These are phyloP conservation scores for Macrocentrus cingulum DNA, from an alignment of 1,140 invertebrate genomes.

Conservation along the genomic window DNA sequence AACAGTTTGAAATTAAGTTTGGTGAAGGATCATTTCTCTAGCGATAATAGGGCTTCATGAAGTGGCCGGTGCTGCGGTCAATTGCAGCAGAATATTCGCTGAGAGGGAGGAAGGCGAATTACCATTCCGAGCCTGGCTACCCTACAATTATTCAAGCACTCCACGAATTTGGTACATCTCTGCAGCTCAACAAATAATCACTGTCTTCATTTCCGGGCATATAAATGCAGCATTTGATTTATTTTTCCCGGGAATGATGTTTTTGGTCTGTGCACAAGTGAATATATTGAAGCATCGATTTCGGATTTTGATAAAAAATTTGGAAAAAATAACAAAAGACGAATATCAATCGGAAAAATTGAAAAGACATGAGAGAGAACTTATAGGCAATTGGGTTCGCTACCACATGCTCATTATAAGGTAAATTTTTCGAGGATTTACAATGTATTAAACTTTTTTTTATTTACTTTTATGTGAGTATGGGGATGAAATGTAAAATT, in stretches of 20 bases:
- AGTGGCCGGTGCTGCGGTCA: no score
- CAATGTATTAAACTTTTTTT: no score
- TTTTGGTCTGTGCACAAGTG: constrained; percentile 2
- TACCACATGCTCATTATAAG: constrained; percentile 1
- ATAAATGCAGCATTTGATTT: not conserved
- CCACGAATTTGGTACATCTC: not conserved
- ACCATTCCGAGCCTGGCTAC: not conserved
- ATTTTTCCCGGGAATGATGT: constrained; percentile 5
- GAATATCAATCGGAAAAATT: not conserved
- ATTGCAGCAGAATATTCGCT: no score
- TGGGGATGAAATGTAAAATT: no score
- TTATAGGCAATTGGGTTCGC: not conserved
- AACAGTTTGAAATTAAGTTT: no score
- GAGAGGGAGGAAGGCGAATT: no score
- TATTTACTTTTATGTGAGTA: no score
- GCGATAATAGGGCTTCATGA: no score
- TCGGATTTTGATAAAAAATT: not conserved
- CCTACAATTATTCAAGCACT: constrained; percentile 6
- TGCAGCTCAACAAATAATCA: not conserved
- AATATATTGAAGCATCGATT: constrained; percentile 4
- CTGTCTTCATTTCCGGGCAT: not conserved
- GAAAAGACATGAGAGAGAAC: not conserved
- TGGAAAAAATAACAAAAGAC: not conserved
- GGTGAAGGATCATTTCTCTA: no score
- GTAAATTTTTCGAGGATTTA: no score